Base-by-base conservation (phyloP, 2,113 vertebrate species). In the Numenius arquata region DNA sequence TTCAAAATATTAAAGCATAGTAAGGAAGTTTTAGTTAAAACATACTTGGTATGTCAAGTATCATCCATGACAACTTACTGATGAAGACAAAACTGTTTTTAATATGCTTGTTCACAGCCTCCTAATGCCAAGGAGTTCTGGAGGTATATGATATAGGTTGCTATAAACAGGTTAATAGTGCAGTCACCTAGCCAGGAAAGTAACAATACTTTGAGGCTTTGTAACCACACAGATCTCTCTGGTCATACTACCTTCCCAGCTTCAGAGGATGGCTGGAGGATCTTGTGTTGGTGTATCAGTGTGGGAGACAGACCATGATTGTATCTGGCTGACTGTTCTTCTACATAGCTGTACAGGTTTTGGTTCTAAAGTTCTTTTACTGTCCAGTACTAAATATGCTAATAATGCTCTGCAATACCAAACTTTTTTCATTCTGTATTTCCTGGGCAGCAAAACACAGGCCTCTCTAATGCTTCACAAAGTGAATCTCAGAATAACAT, bases 61-160 rank as follows among this genome's bases (percentile, higher is more conserved):
- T 71, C 27, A 26, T 78, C 34, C 34, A 6, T 61, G 30, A 14
- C 22, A 53, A 2, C 50, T 70, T 67, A 22, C 53, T 50, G 27
- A 45, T 58, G 45, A 68, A 63, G 15, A 32, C 4, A 82, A 32
- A 75, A 75, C 10, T 47, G 5, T 34, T 88, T 27, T 73, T 18
- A 68, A 18, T 40, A 20, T 0, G 0, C 11, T 23, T 40, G 7
- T 81, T 85, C 26, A 16, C 13, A 56, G 1, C 3, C 7, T 88
- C 9, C 40, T 61, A 19, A 56, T 73, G 61, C 15, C 47, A 77
- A 85, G 22, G 32, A 85, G 12, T 62, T 67, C 32, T 55, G 27
- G 7, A 48, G 19, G 12, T 65, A 8, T 92, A 15, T 50, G 3
- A 3, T 59, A 2, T 12, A 61, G 56, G 12, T 15, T 53, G 20